Percentiles rank a stretch among this genome's conserved stretches.
These are phyloP conservation scores for Aphidius gifuensis DNA, from an alignment of 1,140 invertebrate species.

Conservation along the genomic window DNA sequence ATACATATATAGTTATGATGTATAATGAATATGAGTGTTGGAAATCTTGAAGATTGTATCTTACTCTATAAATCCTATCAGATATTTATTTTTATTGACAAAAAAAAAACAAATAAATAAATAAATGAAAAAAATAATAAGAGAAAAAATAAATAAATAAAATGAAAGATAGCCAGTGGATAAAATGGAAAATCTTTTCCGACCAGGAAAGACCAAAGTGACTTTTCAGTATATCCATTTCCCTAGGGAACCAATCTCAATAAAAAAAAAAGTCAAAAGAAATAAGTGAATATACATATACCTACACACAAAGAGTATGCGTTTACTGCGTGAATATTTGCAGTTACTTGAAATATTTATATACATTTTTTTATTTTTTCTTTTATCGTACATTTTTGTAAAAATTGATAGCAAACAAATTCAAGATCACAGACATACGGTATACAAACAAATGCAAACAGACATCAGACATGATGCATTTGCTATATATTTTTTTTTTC, in stretches of 20 bases:
- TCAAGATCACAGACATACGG: slow-evolving; percentile 16
- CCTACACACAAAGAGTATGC: slow-evolving; percentile 27
- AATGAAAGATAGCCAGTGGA: background rate
- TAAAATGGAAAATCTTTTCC: slow-evolving; percentile 3
- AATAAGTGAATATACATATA: too few species aligned
- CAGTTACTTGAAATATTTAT: slow-evolving; percentile 47
- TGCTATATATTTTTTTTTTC: background rate
- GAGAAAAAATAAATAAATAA: slow-evolving; percentile 1
- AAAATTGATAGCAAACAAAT: slow-evolving; percentile 51
- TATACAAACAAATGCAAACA: background rate
- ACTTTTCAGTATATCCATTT: slow-evolving; percentile 19
- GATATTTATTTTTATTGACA: slow-evolving; percentile 15
- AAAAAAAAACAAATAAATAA: background rate
- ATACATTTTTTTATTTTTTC: slow-evolving; percentile 7
- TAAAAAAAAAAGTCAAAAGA: slow-evolving; percentile 27
- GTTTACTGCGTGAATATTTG: slow-evolving; percentile 44
- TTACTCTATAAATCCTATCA: background rate
- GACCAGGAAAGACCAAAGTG: slow-evolving; percentile 10
- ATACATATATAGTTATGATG: too few species aligned
- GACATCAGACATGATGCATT: too few species aligned
- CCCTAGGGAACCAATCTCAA: slow-evolving; percentile 36
- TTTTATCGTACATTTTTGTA: slow-evolving; percentile 8
- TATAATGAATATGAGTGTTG: too few species aligned
- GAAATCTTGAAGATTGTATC: background rate
- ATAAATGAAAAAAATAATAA: background rate